Conservation (phyloP, 2,888 invertebrate species). For the Aphodius granarius region DNA sequence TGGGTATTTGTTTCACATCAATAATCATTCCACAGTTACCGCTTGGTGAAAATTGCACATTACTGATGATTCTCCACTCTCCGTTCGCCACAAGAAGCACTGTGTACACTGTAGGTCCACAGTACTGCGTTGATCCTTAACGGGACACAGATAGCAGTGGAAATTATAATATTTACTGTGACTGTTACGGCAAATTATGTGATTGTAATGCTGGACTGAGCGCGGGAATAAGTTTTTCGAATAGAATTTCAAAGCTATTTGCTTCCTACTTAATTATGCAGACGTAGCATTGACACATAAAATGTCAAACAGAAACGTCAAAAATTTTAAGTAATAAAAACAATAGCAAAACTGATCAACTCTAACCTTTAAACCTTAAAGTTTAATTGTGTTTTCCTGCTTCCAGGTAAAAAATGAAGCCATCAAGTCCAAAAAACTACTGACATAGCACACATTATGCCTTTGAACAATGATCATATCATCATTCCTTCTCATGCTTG, state of each 20-base stretch:
- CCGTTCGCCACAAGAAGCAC: background rate
- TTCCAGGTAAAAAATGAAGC: slow-evolving; percentile 14
- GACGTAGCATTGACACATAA: background rate
- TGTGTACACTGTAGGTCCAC: too few relatives aligned
- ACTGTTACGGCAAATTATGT: background rate
- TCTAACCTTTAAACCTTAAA: too few relatives aligned
- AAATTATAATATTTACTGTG: background rate
- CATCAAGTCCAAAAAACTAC: background rate
- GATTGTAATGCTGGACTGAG: background rate
- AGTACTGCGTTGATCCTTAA: background rate
- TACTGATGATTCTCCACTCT: background rate
- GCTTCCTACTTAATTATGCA: background rate
- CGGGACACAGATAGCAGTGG: background rate
- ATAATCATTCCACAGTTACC: background rate
- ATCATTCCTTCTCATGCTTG: slow-evolving; percentile 35
- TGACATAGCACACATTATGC: slow-evolving; percentile 18
- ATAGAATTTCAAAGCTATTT: background rate
- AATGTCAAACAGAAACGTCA: background rate
- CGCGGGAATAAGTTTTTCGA: background rate
- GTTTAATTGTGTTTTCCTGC: background rate
- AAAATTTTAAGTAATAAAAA: too few relatives aligned
- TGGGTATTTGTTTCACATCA: background rate
- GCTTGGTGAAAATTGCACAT: background rate
- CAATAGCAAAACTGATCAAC: too few relatives aligned
- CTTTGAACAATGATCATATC: slow-evolving; percentile 35